Conservation (phyloP, 2,113 vertebrate genomes). For the Balaenoptera acutorostrata region DNA sequence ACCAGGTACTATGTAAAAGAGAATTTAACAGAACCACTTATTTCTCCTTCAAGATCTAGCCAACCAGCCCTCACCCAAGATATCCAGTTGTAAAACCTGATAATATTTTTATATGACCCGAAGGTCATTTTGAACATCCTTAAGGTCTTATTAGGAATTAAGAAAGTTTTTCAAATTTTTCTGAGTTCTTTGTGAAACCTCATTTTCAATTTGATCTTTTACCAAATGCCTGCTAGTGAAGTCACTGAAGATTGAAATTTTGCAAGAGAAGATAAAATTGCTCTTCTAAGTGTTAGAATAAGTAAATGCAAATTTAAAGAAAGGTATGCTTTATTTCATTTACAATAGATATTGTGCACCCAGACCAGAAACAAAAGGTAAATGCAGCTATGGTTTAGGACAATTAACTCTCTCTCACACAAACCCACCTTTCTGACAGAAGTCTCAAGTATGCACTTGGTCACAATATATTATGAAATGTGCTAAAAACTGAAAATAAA, state of each 20-base stretch:
- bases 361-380: not conserved
- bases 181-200: not conserved
- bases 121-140: conserved; percentile 17
- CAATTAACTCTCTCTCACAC: not conserved
- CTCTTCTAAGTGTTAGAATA: not conserved
- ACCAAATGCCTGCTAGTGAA: not conserved
- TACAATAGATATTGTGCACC: not conserved
- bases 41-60: not conserved
- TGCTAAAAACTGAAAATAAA: not conserved
- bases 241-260: conserved; percentile 13
- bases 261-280: not conserved
- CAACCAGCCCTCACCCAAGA: not conserved
- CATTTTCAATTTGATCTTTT: conserved; percentile 33
- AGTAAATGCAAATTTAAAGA: not conserved
- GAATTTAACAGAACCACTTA: not conserved
- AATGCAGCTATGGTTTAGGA: not conserved
- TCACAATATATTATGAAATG: not conserved
- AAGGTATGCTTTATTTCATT: not conserved
- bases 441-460: not conserved
- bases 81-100: not conserved
- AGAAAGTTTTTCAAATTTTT: not conserved
- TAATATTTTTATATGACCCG: not conserved
- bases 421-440: not conserved
- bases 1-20: not conserved
- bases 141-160: not conserved